Percentiles rank a stretch among this genome's conserved stretches.
These are phyloP conservation scores for Uloborus diversus DNA, from an alignment of 1,140 invertebrate species.

Conservation along the genomic window DNA sequence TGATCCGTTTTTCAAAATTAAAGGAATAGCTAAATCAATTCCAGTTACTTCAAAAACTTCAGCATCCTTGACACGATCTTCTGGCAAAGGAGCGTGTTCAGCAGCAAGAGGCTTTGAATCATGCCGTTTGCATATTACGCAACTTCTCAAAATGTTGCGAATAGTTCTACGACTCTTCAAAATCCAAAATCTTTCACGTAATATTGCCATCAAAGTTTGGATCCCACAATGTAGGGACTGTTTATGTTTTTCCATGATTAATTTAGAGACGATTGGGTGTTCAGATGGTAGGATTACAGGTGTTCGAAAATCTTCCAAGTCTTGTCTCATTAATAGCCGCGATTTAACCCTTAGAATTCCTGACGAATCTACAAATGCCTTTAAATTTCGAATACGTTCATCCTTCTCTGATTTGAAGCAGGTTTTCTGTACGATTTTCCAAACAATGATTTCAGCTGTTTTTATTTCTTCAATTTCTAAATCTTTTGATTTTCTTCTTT, in stretches of 20 bases:
- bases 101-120: not conserved
- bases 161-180: constrained; percentile 16
- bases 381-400: not conserved
- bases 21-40: constrained; percentile 64
- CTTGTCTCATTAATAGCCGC: not conserved
- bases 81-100: not conserved
- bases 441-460: not conserved
- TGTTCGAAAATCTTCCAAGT: not conserved
- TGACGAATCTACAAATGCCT: not conserved
- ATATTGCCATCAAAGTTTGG: not conserved
- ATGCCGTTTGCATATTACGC: not conserved
- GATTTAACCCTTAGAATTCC: not conserved
- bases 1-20: constrained; percentile 62
- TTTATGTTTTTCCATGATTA: not conserved
- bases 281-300: not conserved
- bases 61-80: not conserved
- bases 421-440: not conserved
- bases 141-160: not conserved
- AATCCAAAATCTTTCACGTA: constrained; percentile 57
- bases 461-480: not conserved
- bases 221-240: not conserved
- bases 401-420: not conserved
- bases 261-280: not conserved
- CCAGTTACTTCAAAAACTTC: not conserved
- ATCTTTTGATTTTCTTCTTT: not conserved